Evolutionary conservation across 2,797 vertebrate genomes (phyloP), one percentile per base, ranked within the genome.

Genomic region (Poecilia picta): DNA sequence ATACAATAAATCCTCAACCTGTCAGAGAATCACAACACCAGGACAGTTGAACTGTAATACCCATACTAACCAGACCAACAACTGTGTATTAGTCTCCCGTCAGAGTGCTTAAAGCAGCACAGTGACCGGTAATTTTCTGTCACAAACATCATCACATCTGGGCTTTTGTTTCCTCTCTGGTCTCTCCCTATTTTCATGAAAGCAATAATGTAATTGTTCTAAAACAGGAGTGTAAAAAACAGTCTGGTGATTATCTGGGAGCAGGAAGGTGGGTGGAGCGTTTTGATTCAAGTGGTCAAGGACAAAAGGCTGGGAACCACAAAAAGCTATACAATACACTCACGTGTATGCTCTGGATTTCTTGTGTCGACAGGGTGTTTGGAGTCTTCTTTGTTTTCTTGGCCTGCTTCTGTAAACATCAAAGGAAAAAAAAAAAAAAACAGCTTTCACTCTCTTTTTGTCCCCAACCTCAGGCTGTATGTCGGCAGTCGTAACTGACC

Each of bases 311-410:
- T 71, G 68, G 68, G 68, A 71, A 71, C 20, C 23, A 8, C 72
- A 73, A 46, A 72, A 25, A 43, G 45, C 31, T 45, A 2, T 5
- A 45, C 46, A 41, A 39, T 74, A 55, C 13, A 86, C 98, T 98
- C 90, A 99, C 98, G 0, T 99, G 98, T 80, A 99, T 98, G 82
- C 74, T 96, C 89, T 95, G 97, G 85, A 99, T 96, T 89, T 99
- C 98, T 82, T 98, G 97, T 64, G 95, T 88, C 1, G 97, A 97
- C 74, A 99, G 93, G 75, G 93, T 97, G 76, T 94, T 95, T 85
- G 95, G 95, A 53, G 97, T 98, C 94, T 97, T 98, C 95, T 95
- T 93, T 2, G 94, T 91, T 94, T 97, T 99, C 92, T 96, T 97
- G 82, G 91, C 89, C 77, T 96, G 96, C 91, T 93, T 98, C 98